Conservation (phyloP, 2,888 invertebrate genomes). For the Drosophila meridionalis region DNA sequence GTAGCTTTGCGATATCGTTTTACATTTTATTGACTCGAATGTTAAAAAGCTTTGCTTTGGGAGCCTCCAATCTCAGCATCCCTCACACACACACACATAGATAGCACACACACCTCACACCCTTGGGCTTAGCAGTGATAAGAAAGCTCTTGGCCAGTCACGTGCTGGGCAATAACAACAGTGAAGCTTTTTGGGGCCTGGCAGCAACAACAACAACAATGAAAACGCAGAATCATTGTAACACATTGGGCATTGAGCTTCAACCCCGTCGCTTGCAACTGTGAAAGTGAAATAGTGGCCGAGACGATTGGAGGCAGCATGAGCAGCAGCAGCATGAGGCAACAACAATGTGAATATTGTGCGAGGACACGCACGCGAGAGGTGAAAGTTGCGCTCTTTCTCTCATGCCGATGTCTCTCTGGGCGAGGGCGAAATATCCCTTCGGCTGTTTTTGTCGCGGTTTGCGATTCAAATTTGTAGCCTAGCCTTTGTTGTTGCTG, state of each 20-base stretch:
- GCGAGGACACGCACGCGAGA: slow-evolving; percentile 70
- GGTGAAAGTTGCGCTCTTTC: slow-evolving; percentile 61
- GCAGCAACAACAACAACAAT: slow-evolving; percentile 37
- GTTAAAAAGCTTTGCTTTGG: slow-evolving; percentile 30
- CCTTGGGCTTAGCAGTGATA: slow-evolving; percentile 48
- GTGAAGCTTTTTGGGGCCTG: slow-evolving; percentile 57
- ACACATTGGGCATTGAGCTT: slow-evolving; percentile 37
- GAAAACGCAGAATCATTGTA: slow-evolving; percentile 78
- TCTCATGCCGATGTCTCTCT: slow-evolving; percentile 31
- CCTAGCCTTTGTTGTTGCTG: slow-evolving; percentile 22
- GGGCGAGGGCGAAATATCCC: slow-evolving; percentile 47
- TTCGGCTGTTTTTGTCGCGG: slow-evolving; percentile 52
- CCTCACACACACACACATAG: not conserved
- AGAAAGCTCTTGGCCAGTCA: slow-evolving; percentile 71
- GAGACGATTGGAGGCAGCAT: slow-evolving; percentile 30
- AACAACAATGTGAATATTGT: slow-evolving; percentile 58
- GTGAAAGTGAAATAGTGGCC: slow-evolving; percentile 71
- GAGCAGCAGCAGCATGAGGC: slow-evolving; percentile 20
- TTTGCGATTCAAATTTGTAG: slow-evolving; percentile 38
- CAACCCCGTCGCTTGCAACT: slow-evolving; percentile 30
- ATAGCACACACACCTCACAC: slow-evolving; percentile 6
- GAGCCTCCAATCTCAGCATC: slow-evolving; percentile 29
- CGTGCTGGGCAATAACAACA: slow-evolving; percentile 75
- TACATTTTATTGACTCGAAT: not conserved
- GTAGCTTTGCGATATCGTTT: not conserved